These are phyloP conservation scores for Aselliscus stoliczkanus DNA, from an alignment of 2,797 vertebrate genomes.

Conservation along the genomic window DNA sequence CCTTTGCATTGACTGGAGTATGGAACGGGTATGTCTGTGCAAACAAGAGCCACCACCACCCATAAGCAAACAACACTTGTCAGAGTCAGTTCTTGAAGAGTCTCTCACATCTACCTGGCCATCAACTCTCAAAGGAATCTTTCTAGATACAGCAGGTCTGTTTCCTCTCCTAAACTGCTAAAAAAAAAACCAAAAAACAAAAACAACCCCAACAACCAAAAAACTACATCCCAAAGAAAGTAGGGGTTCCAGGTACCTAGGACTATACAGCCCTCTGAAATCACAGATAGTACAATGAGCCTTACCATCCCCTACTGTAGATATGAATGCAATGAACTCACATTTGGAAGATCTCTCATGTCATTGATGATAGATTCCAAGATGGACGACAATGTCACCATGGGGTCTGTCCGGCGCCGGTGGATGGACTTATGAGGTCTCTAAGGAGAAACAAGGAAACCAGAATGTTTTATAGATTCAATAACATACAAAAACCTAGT, in stretches of 20 bases:
- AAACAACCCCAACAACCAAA: not conserved
- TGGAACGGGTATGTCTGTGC: conserved; percentile 96
- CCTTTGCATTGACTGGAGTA: conserved; percentile 96
- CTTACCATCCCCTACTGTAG: not conserved
- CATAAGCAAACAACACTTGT: conserved; percentile 19
- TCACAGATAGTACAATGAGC: conserved; percentile 6
- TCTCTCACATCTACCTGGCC: not conserved
- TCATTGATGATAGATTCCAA: conserved; percentile 97
- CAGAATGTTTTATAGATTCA: not conserved
- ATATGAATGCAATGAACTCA: conserved; percentile 78
- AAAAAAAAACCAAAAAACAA: not conserved
- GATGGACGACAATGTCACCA: conserved; percentile 98
- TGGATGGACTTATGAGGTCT: conserved; percentile 98
- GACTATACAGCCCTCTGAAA: not conserved
- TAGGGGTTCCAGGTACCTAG: not conserved
- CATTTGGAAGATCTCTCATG: conserved; percentile 95
- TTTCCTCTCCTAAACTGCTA: conserved; percentile 12
- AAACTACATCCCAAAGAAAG: not conserved
- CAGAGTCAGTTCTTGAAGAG: conserved; percentile 14
- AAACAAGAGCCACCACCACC: conserved; percentile 36
- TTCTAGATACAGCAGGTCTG: not conserved
- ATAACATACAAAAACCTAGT: not conserved
- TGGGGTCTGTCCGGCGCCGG: conserved; percentile 95
- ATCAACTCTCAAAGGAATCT: conserved; percentile 34
- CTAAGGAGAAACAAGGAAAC: conserved; percentile 77